Evolutionary conservation across 1,140 invertebrate genomes (phyloP), one percentile per base, ranked within the genome.

Genomic region (Hycleus phaleratus): DNA sequence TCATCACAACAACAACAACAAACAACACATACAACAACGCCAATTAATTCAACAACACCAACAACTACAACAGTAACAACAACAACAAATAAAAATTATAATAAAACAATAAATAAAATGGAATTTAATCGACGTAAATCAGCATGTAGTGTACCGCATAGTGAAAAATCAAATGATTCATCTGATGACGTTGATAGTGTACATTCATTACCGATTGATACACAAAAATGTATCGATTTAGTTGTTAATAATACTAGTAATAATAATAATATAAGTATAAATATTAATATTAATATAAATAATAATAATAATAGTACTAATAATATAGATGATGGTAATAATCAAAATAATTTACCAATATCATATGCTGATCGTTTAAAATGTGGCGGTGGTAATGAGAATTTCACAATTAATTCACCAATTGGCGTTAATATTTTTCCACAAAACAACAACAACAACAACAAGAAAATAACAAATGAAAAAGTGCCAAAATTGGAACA

Each of bases 291-390:
- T 32, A 32, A 32, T 32, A 32, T 5, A 5, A 47, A 63, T 68
- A 32, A 32, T 32, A 32, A 32, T 32, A 32, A 32, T 32, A 32
- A 32, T 32, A 32, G 3, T 32, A 32, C 4, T 32, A 32, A 32
- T 32, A 32, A 7, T 32, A 7, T 32, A 5, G 32, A 32, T 32
- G 32, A 32, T 32, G 32, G 32, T 32, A 32, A 32, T 32, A 32
- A 32, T 32, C 4, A 32, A 5, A 47, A 63, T 68, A 71, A 79
- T 7, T 78, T 81, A n/a, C 83, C 82, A 58, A 83, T 83, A 26
- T 87, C 85, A 38, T 88, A 88, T 68, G 86, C 87, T 2, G 85
- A 87, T 64, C 88, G 88, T 61, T 81, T 85, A 12, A 79, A 82
- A 44, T 85, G 78, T n/a, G 71, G 18, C 18, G 18, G 47, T 39